Evolutionary conservation across 1,140 invertebrate genomes (phyloP).

Genomic region (Pogonomyrmex californicus): DNA sequence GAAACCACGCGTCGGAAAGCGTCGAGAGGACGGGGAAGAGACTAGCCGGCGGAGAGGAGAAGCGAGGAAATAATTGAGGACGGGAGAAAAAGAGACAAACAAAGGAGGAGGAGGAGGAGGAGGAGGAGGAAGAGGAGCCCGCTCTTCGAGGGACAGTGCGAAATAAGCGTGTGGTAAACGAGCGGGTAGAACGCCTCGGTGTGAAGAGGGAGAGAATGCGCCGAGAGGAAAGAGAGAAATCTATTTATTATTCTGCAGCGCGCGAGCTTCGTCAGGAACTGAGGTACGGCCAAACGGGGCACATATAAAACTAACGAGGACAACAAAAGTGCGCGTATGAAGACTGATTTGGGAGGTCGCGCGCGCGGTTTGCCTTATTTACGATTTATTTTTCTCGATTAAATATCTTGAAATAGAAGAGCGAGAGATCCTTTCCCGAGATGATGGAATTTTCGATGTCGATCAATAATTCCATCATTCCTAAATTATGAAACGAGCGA

Average conservation of each 20-base stretch:
- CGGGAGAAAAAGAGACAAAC: slow-evolving; percentile 26
- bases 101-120: too few relatives aligned
- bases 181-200: slow-evolving; percentile 45
- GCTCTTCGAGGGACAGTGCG: slow-evolving; percentile 48
- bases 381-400: slow-evolving; percentile 8
- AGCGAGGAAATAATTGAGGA: slow-evolving; percentile 54
- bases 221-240: slow-evolving; percentile 23
- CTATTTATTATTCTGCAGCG: slow-evolving; percentile 61
- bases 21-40: slow-evolving; percentile 51
- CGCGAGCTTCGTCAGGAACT: slow-evolving; percentile 35
- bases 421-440: background rate
- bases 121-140: slow-evolving; percentile 20
- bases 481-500: background rate
- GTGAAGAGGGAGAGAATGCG: slow-evolving; percentile 9
- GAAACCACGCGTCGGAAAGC: slow-evolving; percentile 53
- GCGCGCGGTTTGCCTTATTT: slow-evolving; percentile 27
- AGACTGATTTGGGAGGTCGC: slow-evolving; percentile 8
- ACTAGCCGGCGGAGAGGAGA: slow-evolving; percentile 19
- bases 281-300: slow-evolving; percentile 31
- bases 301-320: slow-evolving; percentile 48
- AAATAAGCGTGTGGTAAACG: slow-evolving; percentile 59
- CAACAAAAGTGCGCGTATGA: slow-evolving; percentile 31
- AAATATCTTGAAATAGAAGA: background rate
- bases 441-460: background rate
- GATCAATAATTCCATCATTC: background rate